Conservation (phyloP, 2,113 vertebrate species). For the Eretmochelys imbricata region DNA sequence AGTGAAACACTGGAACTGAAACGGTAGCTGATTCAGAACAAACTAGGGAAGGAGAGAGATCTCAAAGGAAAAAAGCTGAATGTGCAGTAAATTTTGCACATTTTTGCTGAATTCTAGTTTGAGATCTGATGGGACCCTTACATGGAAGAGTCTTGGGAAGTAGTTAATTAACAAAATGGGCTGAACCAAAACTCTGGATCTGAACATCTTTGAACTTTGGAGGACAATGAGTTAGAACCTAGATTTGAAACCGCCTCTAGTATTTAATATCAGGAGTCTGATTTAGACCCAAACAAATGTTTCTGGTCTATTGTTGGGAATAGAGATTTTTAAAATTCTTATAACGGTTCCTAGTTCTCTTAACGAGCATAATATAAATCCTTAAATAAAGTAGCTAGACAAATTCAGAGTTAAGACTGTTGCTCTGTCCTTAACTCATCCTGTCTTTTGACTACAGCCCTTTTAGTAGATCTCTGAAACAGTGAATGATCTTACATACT, state of each 20-base stretch:
- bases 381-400: neutral
- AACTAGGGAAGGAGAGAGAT: neutral
- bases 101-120: neutral
- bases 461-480: neutral
- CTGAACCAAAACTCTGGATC: neutral
- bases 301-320: neutral
- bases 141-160: neutral
- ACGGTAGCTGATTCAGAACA: neutral
- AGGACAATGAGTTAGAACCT: neutral
- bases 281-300: neutral
- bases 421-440: neutral
- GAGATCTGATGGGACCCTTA: neutral
- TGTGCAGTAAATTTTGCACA: neutral
- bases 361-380: neutral
- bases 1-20: neutral
- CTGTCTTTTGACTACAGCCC: neutral
- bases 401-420: neutral
- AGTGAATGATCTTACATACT: neutral
- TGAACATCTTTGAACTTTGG: neutral
- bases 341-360: neutral
- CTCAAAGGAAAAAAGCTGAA: neutral
- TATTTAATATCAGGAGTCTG: neutral
- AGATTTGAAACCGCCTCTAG: neutral
- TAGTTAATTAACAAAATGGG: neutral
- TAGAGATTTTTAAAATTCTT: neutral